These are phyloP conservation scores for Meliscaeva auricollis DNA, from an alignment of 2,888 invertebrate genomes.

Conservation along the genomic window DNA sequence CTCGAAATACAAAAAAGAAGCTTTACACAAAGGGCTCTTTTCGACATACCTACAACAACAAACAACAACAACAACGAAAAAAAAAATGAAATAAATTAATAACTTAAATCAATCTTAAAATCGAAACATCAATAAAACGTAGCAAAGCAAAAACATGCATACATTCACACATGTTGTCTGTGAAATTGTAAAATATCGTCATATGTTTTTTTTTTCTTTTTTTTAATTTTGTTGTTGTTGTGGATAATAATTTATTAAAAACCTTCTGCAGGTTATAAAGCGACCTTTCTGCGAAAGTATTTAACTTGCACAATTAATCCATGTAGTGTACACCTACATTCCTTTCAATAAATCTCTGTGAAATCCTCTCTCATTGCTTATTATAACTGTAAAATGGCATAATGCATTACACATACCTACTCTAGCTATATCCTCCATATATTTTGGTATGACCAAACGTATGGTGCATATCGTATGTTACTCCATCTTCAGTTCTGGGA, in stretches of 20 bases:
- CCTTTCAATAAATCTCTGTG: slow-evolving; percentile 41
- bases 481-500: slow-evolving; percentile 50
- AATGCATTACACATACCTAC: slow-evolving; percentile 26
- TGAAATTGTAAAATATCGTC: slow-evolving; percentile 9
- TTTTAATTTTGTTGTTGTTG: too few relatives aligned
- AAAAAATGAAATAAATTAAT: slow-evolving; percentile 8
- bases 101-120: slow-evolving; percentile 34
- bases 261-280: slow-evolving; percentile 24
- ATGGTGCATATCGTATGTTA: slow-evolving; percentile 2
- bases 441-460: slow-evolving; percentile 11
- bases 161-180: neutral
- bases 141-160: neutral
- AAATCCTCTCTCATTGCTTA: slow-evolving; percentile 32
- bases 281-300: slow-evolving; percentile 36
- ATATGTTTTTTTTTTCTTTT: neutral
- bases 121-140: slow-evolving; percentile 27
- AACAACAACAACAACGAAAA: neutral
- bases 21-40: neutral
- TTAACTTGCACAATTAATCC: slow-evolving; percentile 60
- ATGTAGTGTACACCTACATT: slow-evolving; percentile 22
- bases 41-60: neutral
- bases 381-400: slow-evolving; percentile 51
- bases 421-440: neutral
- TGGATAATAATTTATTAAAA: slow-evolving; percentile 31
- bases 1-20: neutral